Base-by-base conservation (phyloP, 2,113 vertebrate species). In the Eclectus roratus region DNA sequence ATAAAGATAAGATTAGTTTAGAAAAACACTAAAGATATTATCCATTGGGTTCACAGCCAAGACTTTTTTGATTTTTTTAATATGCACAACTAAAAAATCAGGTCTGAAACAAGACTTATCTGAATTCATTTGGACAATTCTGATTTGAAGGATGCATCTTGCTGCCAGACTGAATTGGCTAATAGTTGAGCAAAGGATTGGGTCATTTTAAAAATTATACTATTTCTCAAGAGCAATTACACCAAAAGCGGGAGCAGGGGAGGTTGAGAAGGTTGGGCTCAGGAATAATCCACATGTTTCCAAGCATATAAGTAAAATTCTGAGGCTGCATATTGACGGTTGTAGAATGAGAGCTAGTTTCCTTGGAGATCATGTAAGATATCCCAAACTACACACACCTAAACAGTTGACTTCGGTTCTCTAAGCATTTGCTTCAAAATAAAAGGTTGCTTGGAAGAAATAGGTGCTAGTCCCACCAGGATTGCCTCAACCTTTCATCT, bases 191-290 rank as follows among this genome's bases (percentile, higher is more conserved):
- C 17, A 85, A 89, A 92, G 23, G 61, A 65, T 13, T 61, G n/a
- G 52, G 79, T 71, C 56, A 74, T 89, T 80, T 83, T 33, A 44
- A 85, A 81, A 91, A 64, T 37, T 29, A 69, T 33, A 77, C 53
- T 86, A 5, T 94, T 96, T 94, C 76, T 91, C 41, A 84, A 81
- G 33, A 82, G 20, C 29, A 85, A 50, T 95, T 89, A 49, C 35
- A 66, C 23, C 3, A 3, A 72, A 88, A 93, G n/a, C 43, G 18
- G 49, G 41, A 93, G 25, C 18, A 61, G 20, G 19, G 31, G 20
- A 87, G 37, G 29, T 41, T 89, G 63, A 61, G 25, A 58, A 86
- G 15, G 25, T 47, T 72, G 46, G 29, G 72, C 93, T 60, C 60
- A 91, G 82, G 72, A 88, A 78, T 64, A 80, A 84, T 58, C 33